phyloP scores from a whole-genome alignment of 1,140 invertebrate species.

The Drosophila bocqueti region DNA sequence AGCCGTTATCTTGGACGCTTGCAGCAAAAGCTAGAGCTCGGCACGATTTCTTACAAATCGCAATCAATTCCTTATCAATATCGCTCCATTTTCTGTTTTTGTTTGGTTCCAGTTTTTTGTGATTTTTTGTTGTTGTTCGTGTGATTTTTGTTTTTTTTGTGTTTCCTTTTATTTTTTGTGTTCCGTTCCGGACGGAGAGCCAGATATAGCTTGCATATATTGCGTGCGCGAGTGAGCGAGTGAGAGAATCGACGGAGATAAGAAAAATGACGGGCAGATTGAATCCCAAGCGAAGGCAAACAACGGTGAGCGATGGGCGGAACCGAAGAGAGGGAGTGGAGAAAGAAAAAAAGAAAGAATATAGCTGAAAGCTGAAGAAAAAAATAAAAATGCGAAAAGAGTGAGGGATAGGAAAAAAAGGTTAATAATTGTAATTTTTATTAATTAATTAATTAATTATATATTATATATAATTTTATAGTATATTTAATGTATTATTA shows the following conservation, averaged over 20 bases:
- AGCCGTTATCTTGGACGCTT: constrained; percentile 38
- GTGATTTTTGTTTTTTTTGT: too few species aligned
- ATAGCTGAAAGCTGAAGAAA: background rate
- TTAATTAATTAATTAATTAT: too few species aligned
- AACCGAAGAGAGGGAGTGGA: constrained; percentile 1
- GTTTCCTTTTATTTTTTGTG: background rate
- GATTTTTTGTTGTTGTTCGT: background rate
- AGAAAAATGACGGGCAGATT: constrained; percentile 70
- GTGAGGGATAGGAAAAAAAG: too few species aligned
- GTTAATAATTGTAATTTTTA: too few species aligned
- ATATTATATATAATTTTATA: too few species aligned
- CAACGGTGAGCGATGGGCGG: constrained; percentile 63
- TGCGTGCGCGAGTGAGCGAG: constrained; percentile 8
- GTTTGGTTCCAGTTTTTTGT: constrained; percentile 2
- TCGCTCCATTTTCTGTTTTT: constrained; percentile 12
- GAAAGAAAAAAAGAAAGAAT: constrained; percentile 1
- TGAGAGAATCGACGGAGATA: constrained; percentile 37
- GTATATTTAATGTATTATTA: too few species aligned
- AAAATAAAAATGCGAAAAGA: background rate
- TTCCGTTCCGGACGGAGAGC: constrained; percentile 20
- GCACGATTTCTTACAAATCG: constrained; percentile 31
- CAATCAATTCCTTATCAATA: constrained; percentile 45
- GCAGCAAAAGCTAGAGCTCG: background rate
- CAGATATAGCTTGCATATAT: constrained; percentile 11
- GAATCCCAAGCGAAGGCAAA: constrained; percentile 58